Conservation (phyloP, 2,797 vertebrate genomes). For the Ctenosaura bakeri region DNA sequence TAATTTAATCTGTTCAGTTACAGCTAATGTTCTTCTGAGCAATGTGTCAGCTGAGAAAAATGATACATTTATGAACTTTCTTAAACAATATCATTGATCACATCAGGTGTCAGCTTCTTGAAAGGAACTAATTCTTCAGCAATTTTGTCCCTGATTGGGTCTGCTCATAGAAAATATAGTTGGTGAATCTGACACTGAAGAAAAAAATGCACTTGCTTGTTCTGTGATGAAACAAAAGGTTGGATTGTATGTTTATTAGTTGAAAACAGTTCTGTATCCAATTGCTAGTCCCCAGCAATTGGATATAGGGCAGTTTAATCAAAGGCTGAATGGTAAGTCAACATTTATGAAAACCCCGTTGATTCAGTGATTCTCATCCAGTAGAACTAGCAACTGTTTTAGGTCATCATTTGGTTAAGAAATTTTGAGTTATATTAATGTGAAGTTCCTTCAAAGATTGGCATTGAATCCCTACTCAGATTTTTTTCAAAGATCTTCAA, state of each 20-base stretch:
- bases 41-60: slow-evolving; percentile 41
- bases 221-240: background rate
- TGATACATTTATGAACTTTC: slow-evolving; percentile 30
- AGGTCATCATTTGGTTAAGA: background rate
- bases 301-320: too few relatives aligned
- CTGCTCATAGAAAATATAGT: slow-evolving; percentile 28
- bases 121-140: background rate
- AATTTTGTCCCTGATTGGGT: slow-evolving; percentile 38
- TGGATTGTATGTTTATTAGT: slow-evolving; percentile 10
- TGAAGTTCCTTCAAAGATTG: slow-evolving; percentile 2
- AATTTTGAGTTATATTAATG: background rate
- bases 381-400: too few relatives aligned
- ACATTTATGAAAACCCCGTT: too few relatives aligned
- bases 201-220: background rate
- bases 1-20: slow-evolving; percentile 49
- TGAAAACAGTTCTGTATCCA: too few relatives aligned
- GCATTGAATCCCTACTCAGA: background rate
- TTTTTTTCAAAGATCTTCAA: slow-evolving; percentile 13
- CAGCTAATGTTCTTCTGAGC: slow-evolving; percentile 36
- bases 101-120: slow-evolving; percentile 35
- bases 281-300: too few relatives aligned
- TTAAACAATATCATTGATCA: slow-evolving; percentile 49
- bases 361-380: too few relatives aligned
- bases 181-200: background rate
- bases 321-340: too few relatives aligned